phyloP scores from a whole-genome alignment of 2,113 vertebrate species.

The Grallaria varia region DNA sequence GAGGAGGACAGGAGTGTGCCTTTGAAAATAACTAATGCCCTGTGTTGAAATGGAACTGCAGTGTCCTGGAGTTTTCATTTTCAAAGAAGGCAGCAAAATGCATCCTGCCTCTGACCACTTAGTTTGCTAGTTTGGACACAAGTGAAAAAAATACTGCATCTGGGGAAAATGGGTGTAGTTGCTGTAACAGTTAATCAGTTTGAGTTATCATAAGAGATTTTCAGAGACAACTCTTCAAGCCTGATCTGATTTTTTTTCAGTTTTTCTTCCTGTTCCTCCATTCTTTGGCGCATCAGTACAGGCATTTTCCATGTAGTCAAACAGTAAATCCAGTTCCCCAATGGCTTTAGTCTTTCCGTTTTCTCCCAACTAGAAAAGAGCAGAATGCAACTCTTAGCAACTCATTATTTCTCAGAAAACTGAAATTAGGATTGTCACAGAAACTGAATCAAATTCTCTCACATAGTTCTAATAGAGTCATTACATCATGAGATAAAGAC shows the following conservation, averaged over 20 bases:
- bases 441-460: neutral
- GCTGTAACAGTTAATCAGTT: neutral
- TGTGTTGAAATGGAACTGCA: neutral
- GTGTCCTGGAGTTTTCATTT: neutral
- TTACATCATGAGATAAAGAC: neutral
- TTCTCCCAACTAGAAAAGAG: conserved; percentile 69
- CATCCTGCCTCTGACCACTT: neutral
- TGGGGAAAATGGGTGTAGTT: neutral
- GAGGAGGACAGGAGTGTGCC: neutral
- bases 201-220: neutral
- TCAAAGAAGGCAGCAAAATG: neutral
- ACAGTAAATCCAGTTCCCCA: conserved; percentile 80
- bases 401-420: neutral
- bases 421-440: neutral
- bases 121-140: neutral
- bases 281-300: conserved; percentile 46
- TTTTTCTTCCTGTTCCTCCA: conserved; percentile 20
- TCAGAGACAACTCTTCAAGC: neutral
- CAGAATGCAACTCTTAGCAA: neutral
- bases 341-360: conserved; percentile 78
- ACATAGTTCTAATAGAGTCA: neutral
- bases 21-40: neutral
- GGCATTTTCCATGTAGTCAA: conserved; percentile 45
- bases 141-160: neutral
- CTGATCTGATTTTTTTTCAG: neutral